A percentile compares a stretch with the other conserved stretches of the same genome.
These are phyloP conservation scores for Mionectes macconnelli DNA, from an alignment of 2,113 vertebrate species.

Conservation along the genomic window DNA sequence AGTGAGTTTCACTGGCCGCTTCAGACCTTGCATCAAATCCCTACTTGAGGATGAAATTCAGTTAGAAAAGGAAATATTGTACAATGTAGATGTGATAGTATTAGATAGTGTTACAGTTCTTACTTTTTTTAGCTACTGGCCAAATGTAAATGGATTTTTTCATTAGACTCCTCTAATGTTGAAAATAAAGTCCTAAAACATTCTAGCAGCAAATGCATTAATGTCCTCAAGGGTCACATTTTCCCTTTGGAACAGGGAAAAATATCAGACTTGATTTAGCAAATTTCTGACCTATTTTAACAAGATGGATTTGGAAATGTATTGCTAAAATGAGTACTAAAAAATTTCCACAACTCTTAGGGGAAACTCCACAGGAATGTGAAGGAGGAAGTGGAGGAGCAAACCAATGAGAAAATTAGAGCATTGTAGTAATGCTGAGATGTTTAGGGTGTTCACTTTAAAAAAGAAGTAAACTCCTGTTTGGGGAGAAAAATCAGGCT, in stretches of 20 bases:
- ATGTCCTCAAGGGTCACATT: neutral
- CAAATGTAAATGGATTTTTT: neutral
- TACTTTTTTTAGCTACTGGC: neutral
- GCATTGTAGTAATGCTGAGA: neutral
- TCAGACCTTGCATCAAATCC: neutral
- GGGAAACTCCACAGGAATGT: neutral
- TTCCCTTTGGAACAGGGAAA: neutral
- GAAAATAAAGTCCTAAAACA: neutral
- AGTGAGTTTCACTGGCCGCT: neutral
- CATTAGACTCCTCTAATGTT: neutral
- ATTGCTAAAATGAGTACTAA: neutral
- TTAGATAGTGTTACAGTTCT: neutral
- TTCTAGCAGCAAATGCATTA: neutral
- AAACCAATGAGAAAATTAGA: neutral
- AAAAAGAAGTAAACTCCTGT: neutral
- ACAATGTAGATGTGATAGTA: neutral
- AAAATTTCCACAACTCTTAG: neutral
- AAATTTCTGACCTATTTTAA: neutral
- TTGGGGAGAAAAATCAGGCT: neutral
- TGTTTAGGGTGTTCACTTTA: neutral
- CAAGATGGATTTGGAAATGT: neutral
- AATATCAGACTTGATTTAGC: neutral
- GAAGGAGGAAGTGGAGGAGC: neutral
- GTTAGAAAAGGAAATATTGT: neutral
- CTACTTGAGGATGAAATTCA: neutral